These are phyloP conservation scores for Scaptomyza caliginosa DNA, from an alignment of 2,888 invertebrate genomes.

Conservation along the genomic window DNA sequence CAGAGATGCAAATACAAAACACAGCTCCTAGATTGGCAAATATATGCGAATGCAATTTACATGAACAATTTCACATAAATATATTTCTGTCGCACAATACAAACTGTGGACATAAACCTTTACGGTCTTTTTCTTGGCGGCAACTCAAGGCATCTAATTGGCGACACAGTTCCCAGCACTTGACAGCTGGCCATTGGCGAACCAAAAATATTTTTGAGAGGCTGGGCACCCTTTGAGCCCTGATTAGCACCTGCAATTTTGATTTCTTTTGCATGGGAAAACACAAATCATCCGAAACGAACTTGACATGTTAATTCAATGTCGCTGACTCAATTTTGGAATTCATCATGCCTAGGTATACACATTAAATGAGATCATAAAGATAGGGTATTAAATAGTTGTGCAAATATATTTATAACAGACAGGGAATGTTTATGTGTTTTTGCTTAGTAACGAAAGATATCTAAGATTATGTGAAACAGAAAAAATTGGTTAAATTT, in stretches of 20 bases:
- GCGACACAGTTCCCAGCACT: constrained; percentile 3
- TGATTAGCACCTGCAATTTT: background rate
- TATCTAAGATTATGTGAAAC: too few relatives aligned
- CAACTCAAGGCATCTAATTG: constrained; percentile 2
- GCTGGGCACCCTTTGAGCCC: background rate
- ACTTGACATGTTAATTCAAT: constrained; percentile 17
- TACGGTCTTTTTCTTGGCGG: background rate
- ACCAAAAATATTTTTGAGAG: constrained; percentile 2
- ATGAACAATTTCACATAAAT: constrained; percentile 23
- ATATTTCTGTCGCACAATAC: constrained; percentile 17
- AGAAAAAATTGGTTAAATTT: too few relatives aligned
- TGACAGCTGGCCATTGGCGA: background rate
- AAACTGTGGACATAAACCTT: constrained; percentile 22
- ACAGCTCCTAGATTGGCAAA: constrained; percentile 31
- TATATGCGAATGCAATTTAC: constrained; percentile 42
- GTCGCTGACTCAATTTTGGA: background rate
- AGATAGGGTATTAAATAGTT: background rate
- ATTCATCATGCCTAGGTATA: background rate
- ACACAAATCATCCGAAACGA: background rate
- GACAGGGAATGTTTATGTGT: too few relatives aligned
- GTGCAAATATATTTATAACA: background rate
- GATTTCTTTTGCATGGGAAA: constrained; percentile 2
- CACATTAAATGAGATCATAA: background rate
- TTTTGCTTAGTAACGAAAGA: too few relatives aligned
- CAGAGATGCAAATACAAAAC: constrained; percentile 26